Conservation (phyloP, 2,888 invertebrate genomes). For the Cephus spinipes region DNA sequence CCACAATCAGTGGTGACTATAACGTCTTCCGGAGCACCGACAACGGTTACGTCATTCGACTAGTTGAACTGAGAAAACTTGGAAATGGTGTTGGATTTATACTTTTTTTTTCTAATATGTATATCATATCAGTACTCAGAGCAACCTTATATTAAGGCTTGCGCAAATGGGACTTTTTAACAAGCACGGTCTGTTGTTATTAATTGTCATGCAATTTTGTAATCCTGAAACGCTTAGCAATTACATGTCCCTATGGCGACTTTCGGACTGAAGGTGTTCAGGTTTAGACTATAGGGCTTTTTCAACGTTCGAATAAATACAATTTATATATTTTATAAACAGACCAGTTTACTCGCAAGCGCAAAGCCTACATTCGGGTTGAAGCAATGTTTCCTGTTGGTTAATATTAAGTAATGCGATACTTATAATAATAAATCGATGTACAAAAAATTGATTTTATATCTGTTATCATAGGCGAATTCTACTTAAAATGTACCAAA, state of each 20-base stretch:
- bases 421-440: not conserved
- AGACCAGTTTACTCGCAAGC: not conserved
- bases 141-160: not conserved
- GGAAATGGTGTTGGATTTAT: not conserved
- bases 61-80: not conserved
- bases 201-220: not conserved
- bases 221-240: not conserved
- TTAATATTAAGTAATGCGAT: not conserved
- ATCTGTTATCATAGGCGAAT: not conserved
- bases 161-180: not conserved
- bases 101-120: not conserved
- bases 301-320: not conserved
- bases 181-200: not conserved
- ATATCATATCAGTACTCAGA: not conserved
- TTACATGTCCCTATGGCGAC: slow-evolving; percentile 9
- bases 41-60: not conserved
- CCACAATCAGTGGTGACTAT: not conserved
- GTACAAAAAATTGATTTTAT: not conserved
- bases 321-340: not conserved
- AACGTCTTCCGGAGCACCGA: not conserved
- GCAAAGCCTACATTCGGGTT: not conserved
- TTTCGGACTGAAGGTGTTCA: slow-evolving; percentile 19
- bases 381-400: not conserved
- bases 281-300: slow-evolving; percentile 19
- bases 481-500: not conserved